These are phyloP conservation scores for Mylabris phalerata DNA, from an alignment of 1,140 invertebrate species.

Conservation along the genomic window DNA sequence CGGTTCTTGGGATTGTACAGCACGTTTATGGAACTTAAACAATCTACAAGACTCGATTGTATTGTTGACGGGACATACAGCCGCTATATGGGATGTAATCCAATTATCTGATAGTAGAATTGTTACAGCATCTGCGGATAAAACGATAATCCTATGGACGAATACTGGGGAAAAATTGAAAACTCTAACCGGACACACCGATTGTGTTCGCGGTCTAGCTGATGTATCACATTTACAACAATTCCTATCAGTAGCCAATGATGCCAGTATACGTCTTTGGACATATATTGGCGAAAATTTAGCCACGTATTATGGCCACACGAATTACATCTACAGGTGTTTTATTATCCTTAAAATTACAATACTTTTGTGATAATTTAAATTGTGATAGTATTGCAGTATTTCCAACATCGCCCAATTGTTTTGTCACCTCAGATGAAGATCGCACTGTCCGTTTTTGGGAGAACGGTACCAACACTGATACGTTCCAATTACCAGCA, in stretches of 20 bases:
- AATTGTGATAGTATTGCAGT: conserved; percentile 38
- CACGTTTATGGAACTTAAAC: conserved; percentile 68
- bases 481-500: conserved; percentile 74
- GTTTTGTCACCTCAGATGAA: conserved; percentile 75
- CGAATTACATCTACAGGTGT: conserved; percentile 64
- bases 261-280: conserved; percentile 80
- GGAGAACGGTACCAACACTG: conserved; percentile 54
- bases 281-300: conserved; percentile 69
- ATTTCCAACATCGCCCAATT: conserved; percentile 24
- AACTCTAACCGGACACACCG: conserved; percentile 63
- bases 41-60: conserved; percentile 42
- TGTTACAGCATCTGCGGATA: conserved; percentile 87
- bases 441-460: conserved; percentile 84
- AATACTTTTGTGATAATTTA: no score
- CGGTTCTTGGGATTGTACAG: conserved; percentile 88
- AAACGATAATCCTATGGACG: conserved; percentile 79
- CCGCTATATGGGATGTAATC: conserved; percentile 83
- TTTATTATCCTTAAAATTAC: no score
- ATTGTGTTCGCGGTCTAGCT: conserved; percentile 79
- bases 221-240: conserved; percentile 56
- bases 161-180: conserved; percentile 48
- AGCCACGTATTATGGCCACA: conserved; percentile 71
- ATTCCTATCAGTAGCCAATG: conserved; percentile 83
- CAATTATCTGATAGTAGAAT: conserved; percentile 55
- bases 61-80: conserved; percentile 68